A percentile compares a stretch with the other conserved stretches of the same genome.
Evolutionary conservation across 64 coral and sea anemone genomes (phyloP).

Genomic region (Hydrozoanthus tunicans): DNA sequence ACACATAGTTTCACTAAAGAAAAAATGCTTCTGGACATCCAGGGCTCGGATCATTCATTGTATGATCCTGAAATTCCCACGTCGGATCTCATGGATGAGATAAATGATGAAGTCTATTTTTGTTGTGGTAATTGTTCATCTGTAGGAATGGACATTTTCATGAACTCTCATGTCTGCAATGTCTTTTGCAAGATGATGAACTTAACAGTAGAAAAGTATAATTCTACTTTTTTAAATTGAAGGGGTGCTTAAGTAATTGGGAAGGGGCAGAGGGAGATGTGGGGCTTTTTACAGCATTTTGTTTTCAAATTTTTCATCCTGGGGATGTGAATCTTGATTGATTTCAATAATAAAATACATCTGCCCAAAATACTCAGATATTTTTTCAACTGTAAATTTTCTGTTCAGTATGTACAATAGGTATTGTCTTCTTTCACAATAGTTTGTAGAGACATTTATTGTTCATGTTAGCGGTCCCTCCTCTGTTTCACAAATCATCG

Average conservation of each 20-base stretch:
- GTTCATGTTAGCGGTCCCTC: not conserved
- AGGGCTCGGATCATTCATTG: constrained; percentile 39
- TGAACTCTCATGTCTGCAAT: not conserved
- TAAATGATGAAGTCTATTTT: not conserved
- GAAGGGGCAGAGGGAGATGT: not conserved
- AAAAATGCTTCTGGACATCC: constrained; percentile 73
- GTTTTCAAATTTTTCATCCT: not conserved
- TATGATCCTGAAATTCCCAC: constrained; percentile 78
- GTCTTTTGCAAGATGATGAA: not conserved
- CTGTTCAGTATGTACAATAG: not conserved
- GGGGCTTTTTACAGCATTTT: not conserved
- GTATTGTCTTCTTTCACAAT: not conserved
- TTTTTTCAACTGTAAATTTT: not conserved
- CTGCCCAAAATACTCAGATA: not conserved
- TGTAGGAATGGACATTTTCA: not conserved
- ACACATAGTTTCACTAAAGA: constrained; percentile 30
- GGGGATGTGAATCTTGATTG: not conserved
- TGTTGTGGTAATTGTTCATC: constrained; percentile 1
- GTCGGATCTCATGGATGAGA: constrained; percentile 12
- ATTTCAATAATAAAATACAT: not conserved
- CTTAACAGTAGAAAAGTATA: not conserved
- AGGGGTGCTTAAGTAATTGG: not conserved
- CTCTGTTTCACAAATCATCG: too few relatives aligned
- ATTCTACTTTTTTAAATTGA: not conserved
- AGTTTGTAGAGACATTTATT: not conserved